Base-by-base conservation (phyloP, 2,888 invertebrate genomes). In the Thyatira batis region DNA sequence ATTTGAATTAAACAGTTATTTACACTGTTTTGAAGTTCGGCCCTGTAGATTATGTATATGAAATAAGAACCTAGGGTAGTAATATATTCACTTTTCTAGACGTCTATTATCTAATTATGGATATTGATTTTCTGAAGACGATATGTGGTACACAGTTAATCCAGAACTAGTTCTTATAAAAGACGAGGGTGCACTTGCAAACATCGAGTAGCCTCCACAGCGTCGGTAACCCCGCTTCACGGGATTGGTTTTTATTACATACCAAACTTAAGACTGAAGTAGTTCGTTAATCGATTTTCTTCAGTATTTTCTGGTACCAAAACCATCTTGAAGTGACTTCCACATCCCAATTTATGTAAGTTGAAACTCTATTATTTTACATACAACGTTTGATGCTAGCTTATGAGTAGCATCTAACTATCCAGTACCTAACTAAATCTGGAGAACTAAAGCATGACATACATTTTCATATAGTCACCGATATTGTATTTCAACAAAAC, bases 221-320 rank as follows among this genome's bases (percentile, higher is more conserved):
- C 84, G 83, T 82, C 75, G 85, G 83, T 84, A 73, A 64, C 67
- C 84, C 82, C 73, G 76, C 84, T 81, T 58, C 65, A 69, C 78
- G 89, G 79, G 91, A 82, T 84, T 73, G 90, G 91, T 89, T 88
- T 39, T 39, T 13, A 17, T 8, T 39, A 39, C 39, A 83, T 74
- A 78, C 62, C 72, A 81, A 72, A 81, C 74, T 82, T 78, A 89
- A 91, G 87, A 87, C 92, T 92, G 92, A 84, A 92, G 92, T 92
- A 92, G 92, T 92, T 92, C 92, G 91, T 84, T 66, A 63, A 76
- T 70, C 91, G 92, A 91, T 92, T 92, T 92, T 92, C 92, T 92
- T 92, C 92, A 92, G 92, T 90, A 87, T 82, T 89, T 88, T 88
- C 85, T 71, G 80, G 82, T 39, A 11, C n/a, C 17, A 39, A 81